Percentiles rank a stretch among this genome's conserved stretches.
These are phyloP conservation scores for Cephalopterus ornatus DNA, from an alignment of 2,113 vertebrate species.

Conservation along the genomic window DNA sequence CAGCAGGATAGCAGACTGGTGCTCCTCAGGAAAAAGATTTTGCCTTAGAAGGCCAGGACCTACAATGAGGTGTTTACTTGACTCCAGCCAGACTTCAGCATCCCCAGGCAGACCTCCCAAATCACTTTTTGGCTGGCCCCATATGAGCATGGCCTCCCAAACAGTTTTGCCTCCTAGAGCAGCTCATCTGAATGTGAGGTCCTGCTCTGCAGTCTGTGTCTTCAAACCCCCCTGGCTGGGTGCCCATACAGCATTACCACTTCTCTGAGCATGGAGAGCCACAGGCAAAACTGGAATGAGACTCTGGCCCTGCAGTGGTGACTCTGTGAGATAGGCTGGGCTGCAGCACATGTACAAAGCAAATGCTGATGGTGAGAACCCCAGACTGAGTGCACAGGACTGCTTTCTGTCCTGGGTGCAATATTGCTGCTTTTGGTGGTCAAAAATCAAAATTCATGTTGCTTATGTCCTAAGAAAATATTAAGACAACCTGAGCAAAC, in stretches of 20 bases:
- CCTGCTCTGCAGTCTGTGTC: background rate
- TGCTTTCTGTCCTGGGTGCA: background rate
- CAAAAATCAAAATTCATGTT: background rate
- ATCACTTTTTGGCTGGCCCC: background rate
- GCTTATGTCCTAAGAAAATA: background rate
- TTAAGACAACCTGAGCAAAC: background rate
- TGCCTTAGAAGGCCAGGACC: background rate
- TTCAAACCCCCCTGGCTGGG: background rate
- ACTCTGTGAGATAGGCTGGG: background rate
- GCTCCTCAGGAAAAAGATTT: background rate
- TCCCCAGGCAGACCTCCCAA: background rate
- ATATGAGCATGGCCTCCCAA: background rate
- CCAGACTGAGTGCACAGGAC: rapidly evolving
- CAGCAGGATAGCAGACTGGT: background rate
- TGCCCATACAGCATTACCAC: background rate
- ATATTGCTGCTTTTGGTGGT: background rate
- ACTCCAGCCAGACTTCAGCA: background rate
- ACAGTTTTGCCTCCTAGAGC: background rate
- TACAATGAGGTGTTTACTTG: background rate
- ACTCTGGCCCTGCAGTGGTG: rapidly evolving
- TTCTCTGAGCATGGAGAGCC: background rate
- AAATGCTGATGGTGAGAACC: background rate
- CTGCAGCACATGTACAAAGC: background rate
- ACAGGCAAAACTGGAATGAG: background rate
- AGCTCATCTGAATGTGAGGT: background rate